A percentile compares a stretch with the other conserved stretches of the same genome.
Conservation (phyloP, 2,888 invertebrate genomes). For the Endotricha flammealis region DNA sequence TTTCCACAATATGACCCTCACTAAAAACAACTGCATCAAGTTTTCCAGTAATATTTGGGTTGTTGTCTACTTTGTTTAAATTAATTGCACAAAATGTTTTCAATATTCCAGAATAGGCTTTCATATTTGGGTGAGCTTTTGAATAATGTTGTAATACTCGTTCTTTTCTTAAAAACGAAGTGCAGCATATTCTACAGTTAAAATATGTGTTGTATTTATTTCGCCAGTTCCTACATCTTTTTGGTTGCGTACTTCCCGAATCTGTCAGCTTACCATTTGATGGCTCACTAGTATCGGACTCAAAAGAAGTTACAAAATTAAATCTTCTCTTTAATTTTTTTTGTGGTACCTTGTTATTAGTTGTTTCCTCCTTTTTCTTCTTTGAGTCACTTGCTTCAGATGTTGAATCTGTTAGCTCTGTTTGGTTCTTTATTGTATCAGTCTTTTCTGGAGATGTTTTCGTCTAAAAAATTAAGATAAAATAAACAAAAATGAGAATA, state of each 20-base stretch:
- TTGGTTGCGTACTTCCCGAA: not conserved
- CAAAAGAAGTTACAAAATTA: not conserved
- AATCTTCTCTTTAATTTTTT: conserved; percentile 6
- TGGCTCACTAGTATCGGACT: not conserved
- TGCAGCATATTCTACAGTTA: conserved; percentile 20
- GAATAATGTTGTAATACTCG: conserved; percentile 9
- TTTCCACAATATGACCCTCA: not conserved
- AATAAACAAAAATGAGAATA: no score
- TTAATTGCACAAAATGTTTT: conserved; percentile 36
- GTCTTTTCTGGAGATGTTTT: no score
- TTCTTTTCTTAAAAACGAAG: conserved; percentile 9
- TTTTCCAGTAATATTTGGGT: conserved; percentile 43
- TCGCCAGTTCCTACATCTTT: no score
- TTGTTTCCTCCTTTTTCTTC: no score
- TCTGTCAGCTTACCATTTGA: no score
- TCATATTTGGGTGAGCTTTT: conserved; percentile 17
- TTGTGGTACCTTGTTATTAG: conserved; percentile 8
- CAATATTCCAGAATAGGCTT: conserved; percentile 31
- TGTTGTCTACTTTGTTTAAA: conserved; percentile 41
- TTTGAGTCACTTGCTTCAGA: not conserved
- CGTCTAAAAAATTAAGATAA: no score
- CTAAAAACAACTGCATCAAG: conserved; percentile 19
- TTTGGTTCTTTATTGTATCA: no score
- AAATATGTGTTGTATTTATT: conserved; percentile 15
- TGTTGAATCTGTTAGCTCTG: not conserved